These are phyloP conservation scores for Actenoides hombroni DNA, from an alignment of 2,113 vertebrate species.

Conservation along the genomic window DNA sequence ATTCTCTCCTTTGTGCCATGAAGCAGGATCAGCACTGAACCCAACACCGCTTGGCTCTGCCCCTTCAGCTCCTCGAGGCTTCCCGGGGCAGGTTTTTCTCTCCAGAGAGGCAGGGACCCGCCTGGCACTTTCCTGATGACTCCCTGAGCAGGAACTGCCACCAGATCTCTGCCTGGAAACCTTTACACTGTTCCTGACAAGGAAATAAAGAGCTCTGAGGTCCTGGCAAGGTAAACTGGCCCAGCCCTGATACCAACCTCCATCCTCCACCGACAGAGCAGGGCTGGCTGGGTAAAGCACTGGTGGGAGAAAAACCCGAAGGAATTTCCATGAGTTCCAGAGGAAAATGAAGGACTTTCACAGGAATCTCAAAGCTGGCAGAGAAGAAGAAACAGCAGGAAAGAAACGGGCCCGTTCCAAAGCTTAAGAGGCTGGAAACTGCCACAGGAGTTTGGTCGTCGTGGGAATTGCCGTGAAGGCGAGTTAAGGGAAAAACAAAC, in stretches of 20 bases:
- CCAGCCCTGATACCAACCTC: not conserved
- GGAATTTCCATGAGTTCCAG: not conserved
- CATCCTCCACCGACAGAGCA: not conserved
- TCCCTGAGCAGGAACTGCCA: not conserved
- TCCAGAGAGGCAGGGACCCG: not conserved
- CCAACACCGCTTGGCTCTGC: not conserved
- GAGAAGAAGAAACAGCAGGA: not conserved
- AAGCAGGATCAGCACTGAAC: accelerated
- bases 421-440: not conserved
- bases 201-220: not conserved
- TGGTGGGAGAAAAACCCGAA: not conserved
- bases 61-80: not conserved
- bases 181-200: not conserved
- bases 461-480: not conserved
- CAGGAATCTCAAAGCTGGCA: not conserved
- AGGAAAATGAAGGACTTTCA: not conserved
- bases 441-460: not conserved
- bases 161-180: not conserved
- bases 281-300: not conserved
- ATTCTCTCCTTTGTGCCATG: not conserved
- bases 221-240: not conserved
- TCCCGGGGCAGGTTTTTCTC: not conserved
- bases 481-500: not conserved
- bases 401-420: not conserved
- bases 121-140: not conserved